Conservation (phyloP, 2,797 vertebrate genomes). For the Diplodus sargus region DNA sequence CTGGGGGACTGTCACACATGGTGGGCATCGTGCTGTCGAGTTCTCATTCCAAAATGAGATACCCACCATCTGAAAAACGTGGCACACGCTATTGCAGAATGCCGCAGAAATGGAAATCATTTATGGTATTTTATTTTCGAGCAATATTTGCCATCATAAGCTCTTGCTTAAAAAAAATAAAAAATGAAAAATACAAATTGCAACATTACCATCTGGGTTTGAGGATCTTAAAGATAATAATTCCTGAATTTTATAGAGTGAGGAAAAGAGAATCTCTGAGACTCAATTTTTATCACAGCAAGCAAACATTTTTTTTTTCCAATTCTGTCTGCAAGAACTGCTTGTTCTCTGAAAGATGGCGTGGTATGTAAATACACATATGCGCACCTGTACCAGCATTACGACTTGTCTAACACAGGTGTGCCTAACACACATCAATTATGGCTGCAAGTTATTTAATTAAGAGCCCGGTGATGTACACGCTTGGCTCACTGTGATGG, state of each 20-base stretch:
- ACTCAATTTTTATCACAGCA: background rate
- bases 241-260: constrained; percentile 9
- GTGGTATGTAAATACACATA: too few relatives aligned
- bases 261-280: background rate
- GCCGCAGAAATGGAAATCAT: background rate
- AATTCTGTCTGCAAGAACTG: background rate
- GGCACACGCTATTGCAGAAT: background rate
- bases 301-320: background rate
- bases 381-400: background rate
- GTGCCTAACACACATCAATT: constrained; percentile 8
- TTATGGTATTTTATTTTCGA: background rate
- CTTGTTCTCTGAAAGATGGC: background rate
- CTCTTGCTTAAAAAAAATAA: background rate
- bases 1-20: constrained; percentile 28
- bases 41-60: constrained; percentile 49
- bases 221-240: constrained; percentile 5
- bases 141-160: background rate
- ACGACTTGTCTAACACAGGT: constrained; percentile 6
- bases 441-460: constrained; percentile 13
- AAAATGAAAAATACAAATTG: background rate
- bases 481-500: background rate
- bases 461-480: background rate
- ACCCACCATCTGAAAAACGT: constrained; percentile 36
- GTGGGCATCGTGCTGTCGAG: constrained; percentile 6
- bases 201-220: constrained; percentile 11